A percentile compares a stretch with the other conserved stretches of the same genome.
These are phyloP conservation scores for Pygoscelis antarcticus DNA, from an alignment of 2,113 vertebrate species.

Conservation along the genomic window DNA sequence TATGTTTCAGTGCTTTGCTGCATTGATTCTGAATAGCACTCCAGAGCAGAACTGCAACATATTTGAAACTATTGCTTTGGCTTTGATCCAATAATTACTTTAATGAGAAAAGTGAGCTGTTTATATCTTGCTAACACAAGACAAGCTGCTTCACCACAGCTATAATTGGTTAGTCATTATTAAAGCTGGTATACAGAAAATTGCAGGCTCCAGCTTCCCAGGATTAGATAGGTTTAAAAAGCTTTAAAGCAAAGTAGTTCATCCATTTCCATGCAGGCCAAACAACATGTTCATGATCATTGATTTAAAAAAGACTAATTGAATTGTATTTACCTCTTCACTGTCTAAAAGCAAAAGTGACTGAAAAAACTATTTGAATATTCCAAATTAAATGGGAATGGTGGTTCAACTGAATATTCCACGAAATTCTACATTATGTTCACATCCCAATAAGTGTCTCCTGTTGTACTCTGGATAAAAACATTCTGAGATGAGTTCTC, in stretches of 20 bases:
- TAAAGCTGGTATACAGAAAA: not conserved
- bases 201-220: not conserved
- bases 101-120: conserved; percentile 35
- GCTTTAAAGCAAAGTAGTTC: not conserved
- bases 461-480: not conserved
- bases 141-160: not conserved
- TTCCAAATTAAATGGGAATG: not conserved
- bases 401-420: not conserved
- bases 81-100: conserved; percentile 38
- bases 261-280: not conserved
- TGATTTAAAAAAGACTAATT: not conserved
- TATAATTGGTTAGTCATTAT: conserved; percentile 3
- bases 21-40: not conserved
- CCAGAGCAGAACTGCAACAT: not conserved
- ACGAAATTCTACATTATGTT: not conserved
- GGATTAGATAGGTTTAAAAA: not conserved
- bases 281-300: not conserved
- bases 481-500: not conserved
- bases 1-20: not conserved
- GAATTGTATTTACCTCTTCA: not conserved
- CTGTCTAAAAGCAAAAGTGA: not conserved
- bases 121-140: conserved; percentile 22
- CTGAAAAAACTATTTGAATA: not conserved
- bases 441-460: not conserved
- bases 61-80: not conserved